phyloP scores from a whole-genome alignment of 2,888 invertebrate species.

The Boloria euphrosyne region DNA sequence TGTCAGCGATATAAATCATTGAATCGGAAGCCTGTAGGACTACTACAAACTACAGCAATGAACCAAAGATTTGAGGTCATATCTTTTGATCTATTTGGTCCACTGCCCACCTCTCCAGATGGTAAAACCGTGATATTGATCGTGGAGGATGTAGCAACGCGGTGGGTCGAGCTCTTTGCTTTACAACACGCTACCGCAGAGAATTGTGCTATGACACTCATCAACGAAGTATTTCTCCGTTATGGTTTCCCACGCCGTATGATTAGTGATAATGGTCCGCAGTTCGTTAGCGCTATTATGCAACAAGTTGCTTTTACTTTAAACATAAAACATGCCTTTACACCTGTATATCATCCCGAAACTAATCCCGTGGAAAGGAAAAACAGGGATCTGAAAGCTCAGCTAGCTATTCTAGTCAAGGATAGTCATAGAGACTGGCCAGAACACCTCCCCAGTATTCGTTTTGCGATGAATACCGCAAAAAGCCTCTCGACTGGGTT shows the following conservation, averaged over 20 bases:
- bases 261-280: too few relatives aligned
- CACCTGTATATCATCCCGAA: too few relatives aligned
- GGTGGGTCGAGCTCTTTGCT: too few relatives aligned
- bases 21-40: conserved; percentile 37
- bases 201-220: too few relatives aligned
- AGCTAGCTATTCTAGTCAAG: conserved; percentile 46
- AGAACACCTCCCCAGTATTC: conserved; percentile 48
- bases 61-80: conserved; percentile 37
- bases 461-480: conserved; percentile 58
- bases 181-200: too few relatives aligned
- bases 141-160: conserved; percentile 40
- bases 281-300: too few relatives aligned
- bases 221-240: too few relatives aligned
- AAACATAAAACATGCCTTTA: too few relatives aligned
- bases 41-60: conserved; percentile 35
- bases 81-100: conserved; percentile 41
- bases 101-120: conserved; percentile 19
- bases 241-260: too few relatives aligned
- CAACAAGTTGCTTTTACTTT: too few relatives aligned
- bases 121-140: conserved; percentile 35
- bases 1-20: conserved; percentile 39
- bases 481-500: conserved; percentile 22
- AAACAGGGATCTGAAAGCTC: conserved; percentile 48
- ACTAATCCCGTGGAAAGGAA: too few relatives aligned
- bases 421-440: conserved; percentile 48